Evolutionary conservation across 2,797 vertebrate species (phyloP).

Genomic region (Oophaga sylvatica): DNA sequence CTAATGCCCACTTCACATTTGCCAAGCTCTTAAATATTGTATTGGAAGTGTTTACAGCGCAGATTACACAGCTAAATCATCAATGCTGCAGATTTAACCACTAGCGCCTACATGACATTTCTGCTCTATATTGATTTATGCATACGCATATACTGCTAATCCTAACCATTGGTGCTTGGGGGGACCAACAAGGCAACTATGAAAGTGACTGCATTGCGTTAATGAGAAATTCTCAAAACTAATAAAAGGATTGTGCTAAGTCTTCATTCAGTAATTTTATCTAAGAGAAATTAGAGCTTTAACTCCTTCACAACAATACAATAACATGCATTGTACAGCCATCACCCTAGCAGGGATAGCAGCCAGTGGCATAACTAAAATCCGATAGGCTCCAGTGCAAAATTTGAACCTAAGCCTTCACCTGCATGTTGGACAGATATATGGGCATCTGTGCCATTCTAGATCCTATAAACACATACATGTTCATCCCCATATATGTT

Average conservation of each 20-base stretch:
- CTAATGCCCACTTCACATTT: conserved; percentile 52
- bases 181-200: background rate
- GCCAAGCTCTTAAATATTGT: conserved; percentile 27
- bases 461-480: too few species aligned
- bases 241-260: background rate
- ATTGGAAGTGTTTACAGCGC: conserved; percentile 15
- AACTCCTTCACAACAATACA: too few species aligned
- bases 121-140: background rate
- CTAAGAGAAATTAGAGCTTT: background rate
- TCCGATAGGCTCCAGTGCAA: too few species aligned
- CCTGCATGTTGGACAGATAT: too few species aligned
- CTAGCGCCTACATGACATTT: background rate
- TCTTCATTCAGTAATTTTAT: background rate
- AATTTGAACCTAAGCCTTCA: too few species aligned
- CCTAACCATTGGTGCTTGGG: background rate
- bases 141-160: background rate
- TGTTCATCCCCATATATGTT: too few species aligned
- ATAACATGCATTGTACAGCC: too few species aligned
- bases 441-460: too few species aligned
- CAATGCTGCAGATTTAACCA: background rate
- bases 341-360: too few species aligned
- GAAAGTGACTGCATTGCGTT: background rate
- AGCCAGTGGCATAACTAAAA: too few species aligned
- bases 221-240: background rate
- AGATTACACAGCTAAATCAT: conserved; percentile 19